Evolutionary conservation across 2,113 vertebrate genomes (phyloP).

Genomic region (Forbesichthys agassizii): DNA sequence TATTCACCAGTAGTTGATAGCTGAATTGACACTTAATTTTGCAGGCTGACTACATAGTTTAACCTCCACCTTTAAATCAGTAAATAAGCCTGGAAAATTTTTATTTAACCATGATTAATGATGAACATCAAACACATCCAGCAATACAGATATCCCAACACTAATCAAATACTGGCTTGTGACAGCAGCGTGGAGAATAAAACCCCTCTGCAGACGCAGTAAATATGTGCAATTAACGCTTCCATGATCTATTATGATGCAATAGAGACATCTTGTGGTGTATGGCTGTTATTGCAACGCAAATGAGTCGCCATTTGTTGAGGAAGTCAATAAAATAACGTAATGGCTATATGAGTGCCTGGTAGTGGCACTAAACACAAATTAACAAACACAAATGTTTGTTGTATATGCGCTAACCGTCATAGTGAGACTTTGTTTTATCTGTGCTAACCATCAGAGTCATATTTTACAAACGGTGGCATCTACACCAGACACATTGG

Average conservation of each 20-base stretch:
- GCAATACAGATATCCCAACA: too few relatives aligned
- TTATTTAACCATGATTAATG: too few relatives aligned
- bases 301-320: constrained; percentile 3
- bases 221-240: not conserved
- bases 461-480: not conserved
- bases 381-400: not conserved
- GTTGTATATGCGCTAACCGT: not conserved
- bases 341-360: not conserved
- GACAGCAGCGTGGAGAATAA: not conserved
- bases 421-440: not conserved
- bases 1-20: too few relatives aligned
- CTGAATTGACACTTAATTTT: too few relatives aligned
- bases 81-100: too few relatives aligned
- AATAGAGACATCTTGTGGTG: constrained; percentile 53
- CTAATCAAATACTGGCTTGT: too few relatives aligned
- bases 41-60: too few relatives aligned
- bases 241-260: constrained; percentile 15
- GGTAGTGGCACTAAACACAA: not conserved
- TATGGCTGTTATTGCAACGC: constrained; percentile 6
- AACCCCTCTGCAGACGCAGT: not conserved
- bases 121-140: too few relatives aligned
- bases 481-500: not conserved
- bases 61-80: too few relatives aligned
- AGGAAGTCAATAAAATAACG: not conserved
- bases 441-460: not conserved